phyloP scores from a whole-genome alignment of 2,113 vertebrate genomes.

The Ivindomyrus marchei region DNA sequence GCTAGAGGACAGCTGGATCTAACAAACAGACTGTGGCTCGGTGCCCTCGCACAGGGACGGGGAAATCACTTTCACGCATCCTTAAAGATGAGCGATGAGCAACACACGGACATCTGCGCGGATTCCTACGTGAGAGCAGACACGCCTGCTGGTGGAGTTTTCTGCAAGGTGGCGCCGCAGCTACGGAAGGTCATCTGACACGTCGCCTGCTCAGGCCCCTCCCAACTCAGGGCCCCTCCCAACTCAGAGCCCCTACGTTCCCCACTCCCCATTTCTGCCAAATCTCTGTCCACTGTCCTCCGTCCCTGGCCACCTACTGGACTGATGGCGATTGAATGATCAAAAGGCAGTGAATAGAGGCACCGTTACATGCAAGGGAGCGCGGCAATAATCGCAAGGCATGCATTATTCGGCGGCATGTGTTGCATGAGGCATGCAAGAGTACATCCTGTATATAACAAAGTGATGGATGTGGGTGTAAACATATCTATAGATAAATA shows the following conservation, averaged over 20 bases:
- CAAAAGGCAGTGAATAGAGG: background rate
- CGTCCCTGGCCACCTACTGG: background rate
- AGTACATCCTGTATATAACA: background rate
- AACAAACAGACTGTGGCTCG: background rate
- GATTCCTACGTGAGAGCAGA: background rate
- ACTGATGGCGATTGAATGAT: background rate
- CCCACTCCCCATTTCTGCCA: background rate
- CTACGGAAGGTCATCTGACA: background rate
- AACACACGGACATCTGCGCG: background rate
- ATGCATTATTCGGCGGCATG: constrained; percentile 14
- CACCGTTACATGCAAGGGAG: background rate
- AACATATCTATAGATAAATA: background rate
- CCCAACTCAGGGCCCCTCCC: background rate
- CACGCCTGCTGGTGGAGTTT: background rate
- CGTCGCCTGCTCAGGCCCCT: background rate
- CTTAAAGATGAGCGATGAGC: background rate
- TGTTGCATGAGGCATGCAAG: constrained; percentile 8
- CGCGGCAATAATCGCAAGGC: background rate
- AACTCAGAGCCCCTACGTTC: background rate
- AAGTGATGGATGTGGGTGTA: background rate
- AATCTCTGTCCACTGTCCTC: background rate
- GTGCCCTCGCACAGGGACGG: background rate
- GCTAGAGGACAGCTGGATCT: background rate
- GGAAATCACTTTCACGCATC: background rate
- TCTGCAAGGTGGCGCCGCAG: background rate